Evolutionary conservation across 2,797 vertebrate species (phyloP).

Genomic region (Scolopax rusticola): DNA sequence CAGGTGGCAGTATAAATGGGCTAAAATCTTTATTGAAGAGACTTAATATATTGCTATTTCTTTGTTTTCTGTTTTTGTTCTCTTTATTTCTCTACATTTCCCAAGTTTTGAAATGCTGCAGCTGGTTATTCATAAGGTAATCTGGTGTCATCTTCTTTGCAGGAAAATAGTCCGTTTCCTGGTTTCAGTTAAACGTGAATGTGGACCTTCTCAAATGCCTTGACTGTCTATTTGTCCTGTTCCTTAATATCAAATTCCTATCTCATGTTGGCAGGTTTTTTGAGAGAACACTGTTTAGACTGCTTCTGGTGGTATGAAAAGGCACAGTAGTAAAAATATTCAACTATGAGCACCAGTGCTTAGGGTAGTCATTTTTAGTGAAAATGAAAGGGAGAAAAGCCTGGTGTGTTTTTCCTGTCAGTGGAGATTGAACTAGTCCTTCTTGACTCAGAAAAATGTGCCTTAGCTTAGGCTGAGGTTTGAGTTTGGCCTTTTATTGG

Average conservation of each 20-base stretch:
- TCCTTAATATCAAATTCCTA: background rate
- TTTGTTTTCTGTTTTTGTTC: background rate
- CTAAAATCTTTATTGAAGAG: background rate
- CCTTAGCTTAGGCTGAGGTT: background rate
- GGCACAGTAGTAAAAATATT: background rate
- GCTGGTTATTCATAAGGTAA: background rate
- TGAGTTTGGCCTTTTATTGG: slow-evolving; percentile 1
- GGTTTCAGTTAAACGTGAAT: background rate
- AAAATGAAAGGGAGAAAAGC: background rate
- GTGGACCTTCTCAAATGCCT: background rate
- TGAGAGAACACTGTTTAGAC: background rate
- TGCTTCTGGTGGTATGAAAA: background rate
- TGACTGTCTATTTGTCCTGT: background rate
- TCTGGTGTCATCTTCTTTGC: background rate
- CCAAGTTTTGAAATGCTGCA: background rate
- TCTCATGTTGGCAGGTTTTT: background rate
- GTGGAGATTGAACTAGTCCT: background rate
- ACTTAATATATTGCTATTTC: background rate
- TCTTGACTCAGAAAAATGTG: background rate
- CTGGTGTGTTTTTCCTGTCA: background rate
- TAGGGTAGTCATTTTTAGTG: background rate
- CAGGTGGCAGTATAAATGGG: background rate
- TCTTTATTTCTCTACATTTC: background rate
- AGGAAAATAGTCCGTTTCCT: background rate
- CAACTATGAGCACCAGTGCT: background rate